A percentile compares a stretch with the other conserved stretches of the same genome.
Evolutionary conservation across 2,113 vertebrate genomes (phyloP).

Genomic region (Physeter macrocephalus): DNA sequence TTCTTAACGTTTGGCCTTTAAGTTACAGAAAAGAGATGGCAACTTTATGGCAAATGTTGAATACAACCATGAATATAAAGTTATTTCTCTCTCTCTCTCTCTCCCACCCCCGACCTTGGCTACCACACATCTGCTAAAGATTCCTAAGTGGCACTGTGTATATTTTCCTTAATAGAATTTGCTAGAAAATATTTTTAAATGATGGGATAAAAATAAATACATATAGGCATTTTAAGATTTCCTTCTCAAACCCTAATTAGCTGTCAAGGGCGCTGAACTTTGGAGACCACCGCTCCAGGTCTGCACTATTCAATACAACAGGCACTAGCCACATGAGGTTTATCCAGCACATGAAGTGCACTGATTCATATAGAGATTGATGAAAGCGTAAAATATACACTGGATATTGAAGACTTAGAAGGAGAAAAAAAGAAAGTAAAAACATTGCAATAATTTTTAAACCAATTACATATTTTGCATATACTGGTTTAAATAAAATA

Average conservation of each 20-base stretch:
- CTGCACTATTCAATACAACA: background rate
- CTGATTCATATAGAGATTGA: background rate
- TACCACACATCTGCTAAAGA: background rate
- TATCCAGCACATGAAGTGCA: background rate
- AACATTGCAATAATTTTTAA: background rate
- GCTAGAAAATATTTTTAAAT: background rate
- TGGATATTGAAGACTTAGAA: background rate
- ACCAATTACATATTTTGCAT: background rate
- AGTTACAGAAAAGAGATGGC: background rate
- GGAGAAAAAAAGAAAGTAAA: background rate
- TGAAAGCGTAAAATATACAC: background rate
- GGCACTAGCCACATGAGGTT: background rate
- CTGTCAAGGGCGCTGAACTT: background rate
- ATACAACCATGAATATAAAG: background rate
- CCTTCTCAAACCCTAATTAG: background rate
- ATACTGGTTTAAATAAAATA: background rate
- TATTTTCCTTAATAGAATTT: background rate
- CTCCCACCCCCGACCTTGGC: background rate
- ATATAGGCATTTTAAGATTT: background rate
- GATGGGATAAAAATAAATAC: background rate
- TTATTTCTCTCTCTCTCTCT: background rate
- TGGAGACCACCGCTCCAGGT: background rate
- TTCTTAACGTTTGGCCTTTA: slow-evolving; percentile 46
- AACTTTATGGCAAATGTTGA: slow-evolving; percentile 51
- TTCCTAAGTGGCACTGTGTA: background rate